Evolutionary conservation across 2,113 vertebrate species (phyloP).

Genomic region (Laticauda laticaudata): DNA sequence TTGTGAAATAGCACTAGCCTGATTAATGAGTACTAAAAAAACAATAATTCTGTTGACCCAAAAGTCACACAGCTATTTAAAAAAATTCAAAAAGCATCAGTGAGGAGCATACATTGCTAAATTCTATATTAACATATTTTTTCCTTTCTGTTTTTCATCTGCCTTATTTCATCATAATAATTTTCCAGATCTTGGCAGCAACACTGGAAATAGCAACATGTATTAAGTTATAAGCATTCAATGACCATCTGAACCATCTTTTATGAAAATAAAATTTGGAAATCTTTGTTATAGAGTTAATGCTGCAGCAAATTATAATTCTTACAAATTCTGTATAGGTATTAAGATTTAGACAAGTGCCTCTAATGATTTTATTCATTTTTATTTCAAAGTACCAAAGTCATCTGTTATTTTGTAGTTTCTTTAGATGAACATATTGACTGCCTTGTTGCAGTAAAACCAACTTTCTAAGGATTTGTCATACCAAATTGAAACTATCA

Average conservation of each 20-base stretch:
- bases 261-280: neutral
- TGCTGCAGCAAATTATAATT: neutral
- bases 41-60: neutral
- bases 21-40: neutral
- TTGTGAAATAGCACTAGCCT: neutral
- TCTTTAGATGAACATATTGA: slow-evolving; percentile 85
- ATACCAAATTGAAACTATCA: slow-evolving; percentile 76
- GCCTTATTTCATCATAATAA: neutral
- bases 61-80: neutral
- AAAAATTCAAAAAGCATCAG: neutral
- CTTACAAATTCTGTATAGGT: slow-evolving; percentile 48
- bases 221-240: neutral
- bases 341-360: slow-evolving; percentile 2
- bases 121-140: neutral
- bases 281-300: neutral
- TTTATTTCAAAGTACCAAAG: slow-evolving; percentile 71
- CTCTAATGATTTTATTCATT: slow-evolving; percentile 46
- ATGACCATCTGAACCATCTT: neutral
- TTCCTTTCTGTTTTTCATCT: neutral
- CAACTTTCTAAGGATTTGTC: slow-evolving; percentile 74
- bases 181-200: neutral
- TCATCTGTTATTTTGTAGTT: slow-evolving; percentile 75
- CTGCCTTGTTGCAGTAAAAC: slow-evolving; percentile 69
- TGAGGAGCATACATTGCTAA: neutral
- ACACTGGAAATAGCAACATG: neutral